Evolutionary conservation across 2,888 invertebrate species (phyloP), one percentile per base, ranked within the genome.

Genomic region (Noctua janthe): DNA sequence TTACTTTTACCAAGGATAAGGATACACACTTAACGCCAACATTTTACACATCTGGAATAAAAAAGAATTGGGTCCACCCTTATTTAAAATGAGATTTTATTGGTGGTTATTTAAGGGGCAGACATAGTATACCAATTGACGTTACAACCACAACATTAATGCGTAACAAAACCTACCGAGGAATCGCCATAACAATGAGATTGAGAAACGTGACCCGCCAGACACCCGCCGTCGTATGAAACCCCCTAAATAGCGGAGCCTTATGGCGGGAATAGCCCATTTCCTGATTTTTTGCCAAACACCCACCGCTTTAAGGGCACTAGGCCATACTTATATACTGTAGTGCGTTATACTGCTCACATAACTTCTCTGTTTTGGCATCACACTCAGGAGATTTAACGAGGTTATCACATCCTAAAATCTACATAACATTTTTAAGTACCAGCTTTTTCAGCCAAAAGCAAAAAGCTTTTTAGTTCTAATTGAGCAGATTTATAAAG

Each of bases 251-350:
- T 69, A 62, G 71, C 64, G 59, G 29, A 29, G 59, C 74, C 73
- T 54, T 47, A 70, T 74, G 83, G 54, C 51, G 47, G 59, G 54
- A 86, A 76, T 80, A 72, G 69, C 72, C 62, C 23, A 72, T 71
- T 83, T 81, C 75, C 87, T 80, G 76, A 67, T 69, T 83, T 75
- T 78, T 74, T 86, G 84, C 86, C 86, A 84, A 82, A 75, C 64
- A 47, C 59, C 11, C 49, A 29, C 29, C 62, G 56, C 29, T 77
- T 23, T 74, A 71, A 62, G 75, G 66, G 11, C 62, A 74, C 64
- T 71, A 29, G 66, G 62, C 56, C 76, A 81, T 56, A 71, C 35
- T 64, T 15, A 29, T 62, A 35, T 66, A 66, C 66, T 66, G 11
- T 66, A 39, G 20, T 43, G n/a, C 51, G 59, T 64, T 64, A 73